A percentile compares a stretch with the other conserved stretches of the same genome.
Conservation (phyloP, 2,888 invertebrate genomes). For the Caenorhabditis plicata region DNA sequence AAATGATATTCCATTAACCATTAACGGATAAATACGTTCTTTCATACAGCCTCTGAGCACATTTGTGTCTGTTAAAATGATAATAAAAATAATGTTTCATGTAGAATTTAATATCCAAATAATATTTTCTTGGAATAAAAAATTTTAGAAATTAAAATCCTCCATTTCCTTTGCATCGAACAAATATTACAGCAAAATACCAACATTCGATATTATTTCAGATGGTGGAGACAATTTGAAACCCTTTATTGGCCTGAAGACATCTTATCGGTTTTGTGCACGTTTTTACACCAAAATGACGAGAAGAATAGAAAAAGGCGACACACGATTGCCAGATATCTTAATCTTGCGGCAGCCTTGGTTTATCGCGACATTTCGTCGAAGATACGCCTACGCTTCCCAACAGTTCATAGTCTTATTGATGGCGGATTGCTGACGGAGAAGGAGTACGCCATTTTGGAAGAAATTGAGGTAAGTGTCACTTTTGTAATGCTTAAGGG, state of each 20-base stretch:
- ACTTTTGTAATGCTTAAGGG: background rate
- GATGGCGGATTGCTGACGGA: conserved; percentile 67
- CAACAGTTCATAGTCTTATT: conserved; percentile 67
- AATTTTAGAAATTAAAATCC: too few relatives aligned
- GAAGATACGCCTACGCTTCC: conserved; percentile 62
- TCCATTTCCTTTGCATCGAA: too few relatives aligned
- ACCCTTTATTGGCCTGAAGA: conserved; percentile 52
- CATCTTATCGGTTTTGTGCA: conserved; percentile 41
- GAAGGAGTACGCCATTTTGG: conserved; percentile 66
- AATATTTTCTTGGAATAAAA: too few relatives aligned
- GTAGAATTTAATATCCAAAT: background rate
- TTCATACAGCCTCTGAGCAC: too few relatives aligned
- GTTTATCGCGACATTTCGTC: conserved; percentile 49
- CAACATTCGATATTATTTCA: conserved; percentile 1
- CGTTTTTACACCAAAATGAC: conserved; percentile 37
- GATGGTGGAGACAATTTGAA: conserved; percentile 56
- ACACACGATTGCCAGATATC: conserved; percentile 52
- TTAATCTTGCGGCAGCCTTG: conserved; percentile 49
- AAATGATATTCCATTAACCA: too few relatives aligned
- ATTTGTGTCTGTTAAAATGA: too few relatives aligned
- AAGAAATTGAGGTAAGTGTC: conserved; percentile 42
- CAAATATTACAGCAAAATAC: background rate
- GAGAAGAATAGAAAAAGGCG: conserved; percentile 35
- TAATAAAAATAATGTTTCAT: conserved; percentile 2
- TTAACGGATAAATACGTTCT: too few relatives aligned